Evolutionary conservation across 2,113 vertebrate species (phyloP), one percentile per base, ranked within the genome.

Genomic region (Athene cunicularia): DNA sequence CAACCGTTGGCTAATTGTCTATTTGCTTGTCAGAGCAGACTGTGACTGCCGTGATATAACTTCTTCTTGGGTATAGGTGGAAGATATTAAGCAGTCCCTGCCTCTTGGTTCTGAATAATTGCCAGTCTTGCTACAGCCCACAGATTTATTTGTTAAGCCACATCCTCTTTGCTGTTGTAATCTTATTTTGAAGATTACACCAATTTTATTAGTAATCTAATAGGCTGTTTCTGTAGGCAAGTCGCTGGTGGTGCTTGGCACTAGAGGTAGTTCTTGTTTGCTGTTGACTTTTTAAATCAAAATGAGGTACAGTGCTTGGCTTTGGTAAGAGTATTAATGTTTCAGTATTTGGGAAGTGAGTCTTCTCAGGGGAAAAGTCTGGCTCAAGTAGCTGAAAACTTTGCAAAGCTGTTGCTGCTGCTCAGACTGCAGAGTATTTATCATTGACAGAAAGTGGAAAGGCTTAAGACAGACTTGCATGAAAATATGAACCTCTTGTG

Each of bases 131-230:
- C 70, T 43, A 1, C 35, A 82, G 43, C 33, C 77, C 43, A 28
- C 0, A 4, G 43, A 52, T 72, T 43, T 72, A 3, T 92, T 90
- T 93, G 87, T 67, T 3, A 6, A 86, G 53, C 32, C 53, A 88
- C 86, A 53, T 92, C 11, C 87, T 93, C 82, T 95, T 56, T 76
- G 72, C 86, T 70, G 35, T 32, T 83, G 45, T 77, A 86, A 75
- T 88, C 81, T 93, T 52, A n/a, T 90, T 95, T 82, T 83, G 62
- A 76, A 86, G 67, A 93, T 86, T 30, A 66, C 21, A 72, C 35
- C 33, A 39, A 60, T 92, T 86, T 83, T 92, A 76, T 88, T 92
- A 77, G 21, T 80, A 88, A 76, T 73, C 35, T 88, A 86, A 66
- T 88, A 73, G 55, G 41, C 27, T 86, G 35, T 30, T 90, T 50